Evolutionary conservation across 2,888 invertebrate genomes (phyloP), one percentile per base, ranked within the genome.

Genomic region (Rutpela maculata): DNA sequence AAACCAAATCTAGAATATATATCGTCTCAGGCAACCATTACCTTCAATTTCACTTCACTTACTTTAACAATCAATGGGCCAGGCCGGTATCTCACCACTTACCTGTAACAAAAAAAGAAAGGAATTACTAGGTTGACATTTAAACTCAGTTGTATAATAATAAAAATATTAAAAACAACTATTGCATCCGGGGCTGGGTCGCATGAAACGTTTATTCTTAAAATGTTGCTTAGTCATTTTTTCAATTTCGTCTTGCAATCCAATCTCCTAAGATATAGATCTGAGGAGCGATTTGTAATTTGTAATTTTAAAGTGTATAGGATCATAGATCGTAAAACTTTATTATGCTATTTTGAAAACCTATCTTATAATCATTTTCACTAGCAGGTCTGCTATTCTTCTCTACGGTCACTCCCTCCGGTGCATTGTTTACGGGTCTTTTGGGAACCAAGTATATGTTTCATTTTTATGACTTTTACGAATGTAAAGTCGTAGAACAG

Each of bases 321-420:
- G 18, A 59, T 59, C 22, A 17, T 17, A 31, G 26, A 62, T 62
- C 62, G 62, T 62, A 62, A 31, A 62, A 62, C 1, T n/a, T 62
- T 26, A 62, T 35, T 9, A 26, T 26, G 62, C 35, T 62, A 62
- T 62, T 62, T 62, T 31, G 62, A 62, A 62, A 31, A 62, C 17
- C 12, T 31, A 31, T 31, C 12, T n/a, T 9, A 12, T n/a, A 62
- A 62, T 26, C 59, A 22, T 31, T 22, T 62, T 31, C 62, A 9
- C n/a, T 35, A 6, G 35, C 9, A 9, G 11, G 12, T 31, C 60
- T 12, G 22, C 9, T 35, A 5, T 5, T 35, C 7, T 7, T 9
- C 31, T 0, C 7, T 15, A 3, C 12, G 43, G 15, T 12, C 15
- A 43, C 12, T 12, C 12, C 12, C 7, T 43, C 12, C 43, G 22